Percentiles rank a stretch among this genome's conserved stretches.
These are phyloP conservation scores for Mirza zaza DNA, from an alignment of 2,113 vertebrate genomes.

Conservation along the genomic window DNA sequence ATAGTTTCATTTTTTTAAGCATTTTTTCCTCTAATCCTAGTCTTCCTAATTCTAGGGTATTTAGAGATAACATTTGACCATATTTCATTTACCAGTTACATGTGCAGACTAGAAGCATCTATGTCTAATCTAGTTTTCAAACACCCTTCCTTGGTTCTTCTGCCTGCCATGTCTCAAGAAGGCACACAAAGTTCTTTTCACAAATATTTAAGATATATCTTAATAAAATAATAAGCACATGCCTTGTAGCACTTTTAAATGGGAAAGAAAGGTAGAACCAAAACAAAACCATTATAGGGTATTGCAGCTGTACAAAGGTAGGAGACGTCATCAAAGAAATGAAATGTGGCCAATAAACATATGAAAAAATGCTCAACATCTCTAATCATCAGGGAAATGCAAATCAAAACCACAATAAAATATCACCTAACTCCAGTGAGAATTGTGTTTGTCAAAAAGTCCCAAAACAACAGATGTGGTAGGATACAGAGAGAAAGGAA, in stretches of 20 bases:
- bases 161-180: not conserved
- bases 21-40: not conserved
- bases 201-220: not conserved
- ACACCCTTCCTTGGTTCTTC: not conserved
- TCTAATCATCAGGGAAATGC: too few relatives aligned
- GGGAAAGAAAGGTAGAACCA: not conserved
- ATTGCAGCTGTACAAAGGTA: not conserved
- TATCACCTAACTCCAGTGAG: too few relatives aligned
- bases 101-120: not conserved
- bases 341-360: not conserved
- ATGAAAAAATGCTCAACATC: too few relatives aligned
- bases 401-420: too few relatives aligned
- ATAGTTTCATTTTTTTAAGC: not conserved
- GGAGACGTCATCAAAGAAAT: not conserved
- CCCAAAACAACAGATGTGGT: too few relatives aligned
- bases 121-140: not conserved
- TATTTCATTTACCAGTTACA: not conserved
- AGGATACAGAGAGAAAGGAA: too few relatives aligned
- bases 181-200: not conserved
- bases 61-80: not conserved
- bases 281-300: not conserved
- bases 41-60: conserved; percentile 27
- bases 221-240: conserved; percentile 15
- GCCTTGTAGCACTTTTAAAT: not conserved
- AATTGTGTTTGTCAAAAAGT: too few relatives aligned